Base-by-base conservation (phyloP, 1,140 invertebrate species). In the Eupristina koningsbergeri region DNA sequence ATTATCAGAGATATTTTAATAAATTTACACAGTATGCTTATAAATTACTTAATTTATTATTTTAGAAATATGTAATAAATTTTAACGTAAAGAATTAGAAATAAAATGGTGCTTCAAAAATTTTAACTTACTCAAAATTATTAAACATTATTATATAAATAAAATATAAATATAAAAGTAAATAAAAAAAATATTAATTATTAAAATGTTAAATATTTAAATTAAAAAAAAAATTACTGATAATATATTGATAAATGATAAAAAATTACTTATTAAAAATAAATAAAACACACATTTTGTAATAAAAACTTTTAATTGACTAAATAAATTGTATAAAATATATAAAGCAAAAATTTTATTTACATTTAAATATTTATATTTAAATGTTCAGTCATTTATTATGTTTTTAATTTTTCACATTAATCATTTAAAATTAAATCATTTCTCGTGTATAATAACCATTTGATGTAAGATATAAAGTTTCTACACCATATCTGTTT, bases 381-480 rank as follows among this genome's bases (percentile, higher is more conserved):
- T 58, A 5, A 58, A 6, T 67, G 15, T 34, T 67, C n/a, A n/a
- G n/a, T n/a, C n/a, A n/a, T n/a, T n/a, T n/a, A n/a, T 67, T 17
- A 67, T 34, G 13, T 2, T 67, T 71, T 22, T 71, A 71, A 8
- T 41, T 45, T 29, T 74, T 45, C 47, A 47, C 29, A 47, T 45
- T 29, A n/a, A 74, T 13, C 8, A 53, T n/a, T 2, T 75, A n/a
- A n/a, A 26, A 50, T 83, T 69, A 77, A 6, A 50, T 83, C 26
- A 76, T 41, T n/a, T 84, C 39, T 64, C 36, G 13, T 5, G 17
- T 36, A 63, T 84, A 81, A 22, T 80, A 81, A 13, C 13, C 13
- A 69, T 82, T 82, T 67, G 79, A 83, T 9, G 67, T 53, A 3
- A 82, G 41, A 45, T 61, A 82, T 3, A 34, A 67, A 26, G 64